Base-by-base conservation (phyloP, 2,888 invertebrate species). In the Drosophila gaucha region DNA sequence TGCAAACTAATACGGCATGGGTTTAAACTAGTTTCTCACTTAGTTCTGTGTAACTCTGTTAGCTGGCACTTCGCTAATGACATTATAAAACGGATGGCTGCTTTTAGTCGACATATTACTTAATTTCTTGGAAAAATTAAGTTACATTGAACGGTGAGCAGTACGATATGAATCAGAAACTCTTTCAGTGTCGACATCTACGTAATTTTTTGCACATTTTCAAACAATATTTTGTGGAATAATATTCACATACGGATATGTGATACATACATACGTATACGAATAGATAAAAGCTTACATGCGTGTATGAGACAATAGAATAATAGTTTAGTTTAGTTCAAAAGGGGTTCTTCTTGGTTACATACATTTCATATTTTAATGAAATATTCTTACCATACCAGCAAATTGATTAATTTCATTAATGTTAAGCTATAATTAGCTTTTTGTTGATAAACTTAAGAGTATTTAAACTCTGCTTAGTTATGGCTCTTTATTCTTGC, bases 41-140 rank as follows among this genome's bases (percentile, higher is more conserved):
- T 31, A 38, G 18, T 72, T 43, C 12, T n/a, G 24, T 33, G 33
- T 66, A 59, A 72, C 35, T 52, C 10, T 22, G 38, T 69, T 65
- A 50, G 47, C 16, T 49, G 10, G 12, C 18, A 26, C 30, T 33
- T 35, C 5, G 16, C n/a, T 36, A 67, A 46, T 41, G 18, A 18
- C 35, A 59, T 59, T 38, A 24, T 18, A 26, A 14, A 36, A 30
- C 22, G 18, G 47, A 18, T 10, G 39, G 31, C n/a, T 30, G 33
- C 28, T 10, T 56, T 44, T 39, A 8, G 44, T 46, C 18, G 18
- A 18, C 38, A 20, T 63, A 10, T 12, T 30, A 31, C 1, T 22
- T 38, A 12, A 12, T 35, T 41, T 10, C 26, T n/a, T 2, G 5
- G 6, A 8, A 6, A 46, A 60, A 52, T 58, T 3, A 8, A 22